Base-by-base conservation (phyloP, 2,797 vertebrate species). In the Gymnocypris eckloni region DNA sequence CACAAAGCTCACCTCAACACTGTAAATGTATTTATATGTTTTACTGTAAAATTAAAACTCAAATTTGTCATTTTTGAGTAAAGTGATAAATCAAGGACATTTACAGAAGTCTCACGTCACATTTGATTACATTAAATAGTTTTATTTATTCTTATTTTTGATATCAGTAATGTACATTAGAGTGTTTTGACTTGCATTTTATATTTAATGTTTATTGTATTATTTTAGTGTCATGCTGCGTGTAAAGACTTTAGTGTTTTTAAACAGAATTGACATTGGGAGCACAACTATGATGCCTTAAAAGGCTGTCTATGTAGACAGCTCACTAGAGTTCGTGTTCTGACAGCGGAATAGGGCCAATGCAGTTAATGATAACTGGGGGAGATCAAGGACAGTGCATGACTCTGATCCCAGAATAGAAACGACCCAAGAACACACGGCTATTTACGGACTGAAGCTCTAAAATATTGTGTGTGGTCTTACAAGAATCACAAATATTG, bases 371-470 rank as follows among this genome's bases (percentile, higher is more conserved):
- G 39, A 78, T 66, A 81, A 72, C 61, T 61, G 52, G 41, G 67
- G 41, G 69, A 76, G 59, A 84, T 82, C 72, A 81, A 79, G 77
- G 70, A 87, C 52, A 84, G 66, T 22, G 18, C 25, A 82, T 33
- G 39, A 69, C 67, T 85, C 48, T 41, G 28, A 78, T 56, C 48
- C 22, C 4, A 71, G 80, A 86, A 89, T 48, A 90, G 56, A 89
- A 67, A 61, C 59, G 43, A 79, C n/a, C 64, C 48, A 61, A 76
- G 81, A 52, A 87, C 59, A 83, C 12, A 85, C 33, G 66, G 79
- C 82, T 83, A 86, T 89, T 90, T 89, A 73, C 84, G 70, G 79
- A 86, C 77, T 70, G 76, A 41, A 87, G 83, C 70, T 52, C 52
- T 2, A 25, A 84, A 84, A 81, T 79, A 16, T 71, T 45, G 56